A percentile compares a stretch with the other conserved stretches of the same genome.
phyloP scores from a whole-genome alignment of 1,140 invertebrate genomes.

The Drosophila pruinosa region DNA sequence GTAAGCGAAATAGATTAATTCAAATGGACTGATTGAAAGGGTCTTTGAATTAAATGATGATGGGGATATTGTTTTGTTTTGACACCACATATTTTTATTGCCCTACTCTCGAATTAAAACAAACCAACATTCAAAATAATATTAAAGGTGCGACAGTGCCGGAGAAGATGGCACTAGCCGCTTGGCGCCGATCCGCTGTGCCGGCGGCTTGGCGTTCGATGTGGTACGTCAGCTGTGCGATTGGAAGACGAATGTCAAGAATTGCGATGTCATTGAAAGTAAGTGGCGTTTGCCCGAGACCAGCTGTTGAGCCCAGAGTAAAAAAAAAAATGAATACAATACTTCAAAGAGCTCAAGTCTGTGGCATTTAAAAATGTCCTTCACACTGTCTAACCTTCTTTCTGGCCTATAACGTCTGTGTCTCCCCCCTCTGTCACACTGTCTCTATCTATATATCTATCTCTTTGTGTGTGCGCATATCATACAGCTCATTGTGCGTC shows the following conservation, averaged over 20 bases:
- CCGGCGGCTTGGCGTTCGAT: slow-evolving; percentile 96
- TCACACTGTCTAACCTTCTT: slow-evolving; percentile 31
- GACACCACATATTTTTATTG: slow-evolving; percentile 9
- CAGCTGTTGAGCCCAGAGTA: slow-evolving; percentile 22
- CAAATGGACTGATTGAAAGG: neutral
- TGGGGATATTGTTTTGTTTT: slow-evolving; percentile 38
- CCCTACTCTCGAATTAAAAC: slow-evolving; percentile 10
- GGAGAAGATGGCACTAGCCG: slow-evolving; percentile 92
- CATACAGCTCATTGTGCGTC: slow-evolving; percentile 31
- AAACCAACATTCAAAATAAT: slow-evolving; percentile 28
- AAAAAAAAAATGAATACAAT: slow-evolving; percentile 38
- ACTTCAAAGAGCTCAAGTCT: slow-evolving; percentile 51
- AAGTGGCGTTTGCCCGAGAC: slow-evolving; percentile 84
- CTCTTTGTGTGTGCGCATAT: slow-evolving; percentile 33
- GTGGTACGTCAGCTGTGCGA: slow-evolving; percentile 97
- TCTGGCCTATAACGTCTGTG: slow-evolving; percentile 8
- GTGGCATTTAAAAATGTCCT: slow-evolving; percentile 26
- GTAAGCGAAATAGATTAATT: slow-evolving; percentile 83
- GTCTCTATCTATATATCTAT: slow-evolving; percentile 34
- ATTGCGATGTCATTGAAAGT: slow-evolving; percentile 96
- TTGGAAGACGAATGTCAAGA: slow-evolving; percentile 97
- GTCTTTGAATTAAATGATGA: neutral
- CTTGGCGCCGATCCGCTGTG: slow-evolving; percentile 93
- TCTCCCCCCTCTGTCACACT: slow-evolving; percentile 29
- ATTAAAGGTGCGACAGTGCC: slow-evolving; percentile 93